Percentiles rank a stretch among this genome's conserved stretches.
Conservation (phyloP, 2,113 vertebrate species). For the Neodon shergylaensis region DNA sequence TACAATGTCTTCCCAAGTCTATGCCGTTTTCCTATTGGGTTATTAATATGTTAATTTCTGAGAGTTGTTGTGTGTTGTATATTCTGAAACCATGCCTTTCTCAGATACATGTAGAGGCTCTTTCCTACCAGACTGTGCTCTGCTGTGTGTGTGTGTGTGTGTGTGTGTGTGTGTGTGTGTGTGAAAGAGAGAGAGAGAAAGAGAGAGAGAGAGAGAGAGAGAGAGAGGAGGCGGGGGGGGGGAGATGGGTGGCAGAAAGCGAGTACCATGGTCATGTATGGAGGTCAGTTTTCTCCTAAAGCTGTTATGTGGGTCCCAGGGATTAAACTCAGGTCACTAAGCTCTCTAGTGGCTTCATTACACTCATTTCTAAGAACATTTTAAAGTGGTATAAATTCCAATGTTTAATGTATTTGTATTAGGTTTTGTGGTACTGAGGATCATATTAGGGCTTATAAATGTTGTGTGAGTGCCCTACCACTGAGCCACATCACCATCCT, state of each 20-base stretch:
- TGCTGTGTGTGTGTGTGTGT: neutral
- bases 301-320: neutral
- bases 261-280: neutral
- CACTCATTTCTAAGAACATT: neutral
- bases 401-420: neutral
- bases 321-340: neutral
- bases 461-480: neutral
- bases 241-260: neutral
- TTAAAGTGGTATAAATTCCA: neutral
- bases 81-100: neutral
- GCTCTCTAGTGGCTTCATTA: neutral
- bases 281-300: neutral
- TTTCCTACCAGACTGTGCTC: neutral
- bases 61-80: neutral
- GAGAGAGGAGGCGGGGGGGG: neutral
- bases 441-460: neutral
- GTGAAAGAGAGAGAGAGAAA: neutral
- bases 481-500: neutral
- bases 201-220: neutral
- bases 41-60: slow-evolving; percentile 23
- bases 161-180: neutral
- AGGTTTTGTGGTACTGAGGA: neutral
- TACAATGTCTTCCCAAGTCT: neutral
- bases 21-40: neutral
- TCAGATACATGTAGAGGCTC: neutral